Conservation (phyloP, 2,797 vertebrate species). For the Sebastes dallii region DNA sequence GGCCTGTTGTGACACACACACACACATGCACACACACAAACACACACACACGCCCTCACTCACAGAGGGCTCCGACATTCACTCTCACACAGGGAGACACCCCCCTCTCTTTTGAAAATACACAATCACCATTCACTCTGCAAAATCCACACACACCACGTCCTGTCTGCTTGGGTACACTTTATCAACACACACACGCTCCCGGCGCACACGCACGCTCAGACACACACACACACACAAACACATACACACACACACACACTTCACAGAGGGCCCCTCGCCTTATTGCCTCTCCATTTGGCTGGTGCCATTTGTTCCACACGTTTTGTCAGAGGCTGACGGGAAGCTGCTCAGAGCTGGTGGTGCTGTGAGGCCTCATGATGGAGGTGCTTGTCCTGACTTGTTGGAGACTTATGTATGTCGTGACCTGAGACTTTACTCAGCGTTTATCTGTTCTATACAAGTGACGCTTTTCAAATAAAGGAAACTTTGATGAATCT, state of each 20-base stretch:
- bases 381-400: slow-evolving; percentile 46
- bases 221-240: slow-evolving; percentile 35
- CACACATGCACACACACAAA: background rate
- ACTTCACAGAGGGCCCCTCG: slow-evolving; percentile 59
- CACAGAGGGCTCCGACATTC: slow-evolving; percentile 59
- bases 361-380: slow-evolving; percentile 51
- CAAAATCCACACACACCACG: slow-evolving; percentile 78
- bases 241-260: slow-evolving; percentile 37
- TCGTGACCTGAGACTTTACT: slow-evolving; percentile 32
- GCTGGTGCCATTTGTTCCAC: slow-evolving; percentile 75
- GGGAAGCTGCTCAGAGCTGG: slow-evolving; percentile 49
- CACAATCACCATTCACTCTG: slow-evolving; percentile 77
- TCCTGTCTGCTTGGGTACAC: slow-evolving; percentile 73
- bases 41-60: slow-evolving; percentile 41
- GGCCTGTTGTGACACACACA: slow-evolving; percentile 50
- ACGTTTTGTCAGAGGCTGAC: slow-evolving; percentile 59
- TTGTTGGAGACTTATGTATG: slow-evolving; percentile 29
- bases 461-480: background rate
- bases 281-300: slow-evolving; percentile 71
- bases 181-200: slow-evolving; percentile 66
- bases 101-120: slow-evolving; percentile 71
- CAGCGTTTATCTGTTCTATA: slow-evolving; percentile 9
- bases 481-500: background rate
- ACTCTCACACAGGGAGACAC: slow-evolving; percentile 62
- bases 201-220: slow-evolving; percentile 34